Evolutionary conservation across 2,888 invertebrate genomes (phyloP).

Genomic region (Calameuta idolon): DNA sequence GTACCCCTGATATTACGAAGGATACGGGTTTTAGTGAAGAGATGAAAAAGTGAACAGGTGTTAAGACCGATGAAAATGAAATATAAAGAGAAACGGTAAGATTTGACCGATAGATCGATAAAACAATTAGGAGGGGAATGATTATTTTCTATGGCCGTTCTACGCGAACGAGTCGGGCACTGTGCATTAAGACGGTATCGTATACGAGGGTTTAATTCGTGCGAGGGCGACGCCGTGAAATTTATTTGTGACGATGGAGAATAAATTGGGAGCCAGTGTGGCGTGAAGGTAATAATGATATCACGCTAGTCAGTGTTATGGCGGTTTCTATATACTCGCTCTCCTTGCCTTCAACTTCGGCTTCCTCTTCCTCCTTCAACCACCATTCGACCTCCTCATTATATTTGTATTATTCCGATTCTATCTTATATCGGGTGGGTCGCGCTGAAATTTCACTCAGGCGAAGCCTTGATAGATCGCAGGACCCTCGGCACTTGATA

Average conservation of each 20-base stretch:
- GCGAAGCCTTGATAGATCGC: conserved; percentile 10
- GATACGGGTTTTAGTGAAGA: neutral
- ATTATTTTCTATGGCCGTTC: conserved; percentile 13
- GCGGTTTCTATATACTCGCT: conserved; percentile 1
- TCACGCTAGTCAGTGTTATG: conserved; percentile 19
- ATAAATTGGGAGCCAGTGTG: conserved; percentile 37
- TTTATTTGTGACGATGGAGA: conserved; percentile 34
- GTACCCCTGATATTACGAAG: neutral
- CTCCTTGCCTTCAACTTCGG: neutral
- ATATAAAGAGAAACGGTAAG: neutral
- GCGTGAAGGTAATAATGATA: conserved; percentile 50
- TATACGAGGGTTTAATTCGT: neutral
- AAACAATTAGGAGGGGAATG: neutral
- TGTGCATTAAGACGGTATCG: conserved; percentile 3
- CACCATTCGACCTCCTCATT: conserved; percentile 1
- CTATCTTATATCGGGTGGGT: conserved; percentile 1
- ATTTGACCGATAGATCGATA: neutral
- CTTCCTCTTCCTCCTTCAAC: neutral
- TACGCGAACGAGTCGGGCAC: conserved; percentile 28
- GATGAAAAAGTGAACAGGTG: neutral
- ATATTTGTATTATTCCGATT: conserved; percentile 13
- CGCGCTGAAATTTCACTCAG: conserved; percentile 5
- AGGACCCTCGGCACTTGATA: neutral
- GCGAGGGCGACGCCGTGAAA: conserved; percentile 36
- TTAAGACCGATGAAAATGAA: neutral